phyloP scores from a whole-genome alignment of 2,113 vertebrate species.

The Pseudopodoces humilis region DNA sequence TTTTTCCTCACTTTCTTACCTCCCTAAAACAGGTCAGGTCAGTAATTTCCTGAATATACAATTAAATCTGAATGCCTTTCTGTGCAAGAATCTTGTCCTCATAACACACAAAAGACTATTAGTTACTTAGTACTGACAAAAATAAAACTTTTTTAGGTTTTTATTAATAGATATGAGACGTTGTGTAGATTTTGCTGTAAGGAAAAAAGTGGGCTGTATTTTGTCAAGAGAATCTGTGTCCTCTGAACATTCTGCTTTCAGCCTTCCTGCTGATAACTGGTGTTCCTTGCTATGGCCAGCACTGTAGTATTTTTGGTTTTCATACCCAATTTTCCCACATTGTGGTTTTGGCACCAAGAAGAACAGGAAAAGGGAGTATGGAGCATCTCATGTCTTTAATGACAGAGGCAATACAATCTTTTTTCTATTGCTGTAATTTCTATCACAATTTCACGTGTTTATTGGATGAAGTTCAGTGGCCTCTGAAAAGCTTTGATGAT shows the following conservation, averaged over 20 bases:
- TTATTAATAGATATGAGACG: conserved; percentile 12
- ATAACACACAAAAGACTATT: background rate
- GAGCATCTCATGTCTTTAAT: background rate
- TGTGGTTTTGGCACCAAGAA: background rate
- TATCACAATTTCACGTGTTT: background rate
- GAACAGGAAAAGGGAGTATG: background rate
- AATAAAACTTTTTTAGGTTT: background rate
- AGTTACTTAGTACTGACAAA: background rate
- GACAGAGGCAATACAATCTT: background rate
- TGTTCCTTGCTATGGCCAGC: background rate
- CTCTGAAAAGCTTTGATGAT: background rate
- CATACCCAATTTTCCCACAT: background rate
- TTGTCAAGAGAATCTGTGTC: background rate
- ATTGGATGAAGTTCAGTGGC: background rate
- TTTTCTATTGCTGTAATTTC: background rate
- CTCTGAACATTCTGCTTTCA: background rate
- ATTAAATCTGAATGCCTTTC: background rate
- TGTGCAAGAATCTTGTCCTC: background rate
- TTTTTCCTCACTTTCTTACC: background rate
- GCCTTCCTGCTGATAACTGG: background rate
- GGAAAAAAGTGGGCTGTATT: background rate
- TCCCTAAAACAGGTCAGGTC: background rate
- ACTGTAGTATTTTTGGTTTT: background rate
- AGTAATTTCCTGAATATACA: background rate
- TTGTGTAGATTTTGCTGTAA: background rate